Conservation (phyloP, 1,140 invertebrate species). For the Drosophila mojavensis region DNA sequence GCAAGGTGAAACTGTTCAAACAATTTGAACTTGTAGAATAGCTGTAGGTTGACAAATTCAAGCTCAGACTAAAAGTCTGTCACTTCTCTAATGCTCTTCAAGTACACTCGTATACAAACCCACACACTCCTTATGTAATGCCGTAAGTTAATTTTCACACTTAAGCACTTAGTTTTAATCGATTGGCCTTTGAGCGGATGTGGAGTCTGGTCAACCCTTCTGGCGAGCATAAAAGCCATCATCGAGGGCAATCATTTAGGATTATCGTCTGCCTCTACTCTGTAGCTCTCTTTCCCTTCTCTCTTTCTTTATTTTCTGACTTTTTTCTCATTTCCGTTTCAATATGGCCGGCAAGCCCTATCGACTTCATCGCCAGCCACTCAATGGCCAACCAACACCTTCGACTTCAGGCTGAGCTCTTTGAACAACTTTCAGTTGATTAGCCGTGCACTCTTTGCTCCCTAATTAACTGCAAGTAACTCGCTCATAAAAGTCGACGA, state of each 20-base stretch:
- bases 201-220: slow-evolving; percentile 26
- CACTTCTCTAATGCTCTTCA: not conserved
- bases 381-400: slow-evolving; percentile 54
- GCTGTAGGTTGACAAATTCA: no score
- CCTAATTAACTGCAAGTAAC: slow-evolving; percentile 66
- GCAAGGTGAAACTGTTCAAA: no score
- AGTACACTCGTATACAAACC: not conserved
- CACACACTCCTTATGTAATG: not conserved
- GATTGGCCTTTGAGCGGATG: slow-evolving; percentile 24
- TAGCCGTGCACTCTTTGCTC: slow-evolving; percentile 49
- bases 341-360: slow-evolving; percentile 23
- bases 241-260: slow-evolving; percentile 33
- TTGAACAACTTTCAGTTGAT: slow-evolving; percentile 53
- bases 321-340: slow-evolving; percentile 51
- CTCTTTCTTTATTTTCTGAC: slow-evolving; percentile 14
- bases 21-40: not conserved
- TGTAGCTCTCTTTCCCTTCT: slow-evolving; percentile 10
- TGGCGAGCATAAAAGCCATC: slow-evolving; percentile 30
- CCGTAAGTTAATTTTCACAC: slow-evolving; percentile 14
- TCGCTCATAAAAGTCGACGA: slow-evolving; percentile 59
- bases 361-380: slow-evolving; percentile 27
- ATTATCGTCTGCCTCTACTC: slow-evolving; percentile 31
- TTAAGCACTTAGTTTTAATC: slow-evolving; percentile 25
- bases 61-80: not conserved
- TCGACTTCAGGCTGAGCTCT: slow-evolving; percentile 21